A percentile compares a stretch with the other conserved stretches of the same genome.
Conservation (phyloP, 2,797 vertebrate species). For the Phrynocephalus forsythii region DNA sequence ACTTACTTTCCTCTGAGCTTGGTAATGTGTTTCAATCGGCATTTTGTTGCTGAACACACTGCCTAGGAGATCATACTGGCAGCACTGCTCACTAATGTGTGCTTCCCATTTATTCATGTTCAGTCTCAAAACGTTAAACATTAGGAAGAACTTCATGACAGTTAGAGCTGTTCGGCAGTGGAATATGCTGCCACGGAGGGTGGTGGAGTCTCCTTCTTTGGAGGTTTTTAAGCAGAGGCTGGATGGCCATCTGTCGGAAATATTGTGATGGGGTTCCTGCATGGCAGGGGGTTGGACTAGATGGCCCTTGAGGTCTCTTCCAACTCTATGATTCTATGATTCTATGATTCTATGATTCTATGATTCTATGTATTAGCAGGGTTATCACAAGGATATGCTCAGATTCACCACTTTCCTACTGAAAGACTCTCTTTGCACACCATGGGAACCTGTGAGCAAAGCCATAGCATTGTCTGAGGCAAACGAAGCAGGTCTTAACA, state of each 20-base stretch:
- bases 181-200: no score
- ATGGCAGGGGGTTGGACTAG: no score
- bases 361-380: not conserved
- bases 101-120: conserved; percentile 29
- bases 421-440: not conserved
- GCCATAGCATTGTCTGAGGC: not conserved
- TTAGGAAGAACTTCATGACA: no score
- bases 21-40: conserved; percentile 31
- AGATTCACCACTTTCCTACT: not conserved
- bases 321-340: no score
- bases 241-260: no score
- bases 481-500: not conserved
- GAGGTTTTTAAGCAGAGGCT: no score
- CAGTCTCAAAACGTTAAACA: conserved; percentile 15
- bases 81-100: conserved; percentile 22
- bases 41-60: conserved; percentile 29
- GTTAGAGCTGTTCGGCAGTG: no score
- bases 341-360: no score
- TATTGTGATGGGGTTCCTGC: no score
- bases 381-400: conserved; percentile 10
- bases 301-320: no score
- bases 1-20: conserved; percentile 1
- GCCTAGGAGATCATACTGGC: conserved; percentile 26
- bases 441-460: not conserved
- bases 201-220: no score